Base-by-base conservation (phyloP, 2,113 vertebrate genomes). In the Dryoscopus gambensis region DNA sequence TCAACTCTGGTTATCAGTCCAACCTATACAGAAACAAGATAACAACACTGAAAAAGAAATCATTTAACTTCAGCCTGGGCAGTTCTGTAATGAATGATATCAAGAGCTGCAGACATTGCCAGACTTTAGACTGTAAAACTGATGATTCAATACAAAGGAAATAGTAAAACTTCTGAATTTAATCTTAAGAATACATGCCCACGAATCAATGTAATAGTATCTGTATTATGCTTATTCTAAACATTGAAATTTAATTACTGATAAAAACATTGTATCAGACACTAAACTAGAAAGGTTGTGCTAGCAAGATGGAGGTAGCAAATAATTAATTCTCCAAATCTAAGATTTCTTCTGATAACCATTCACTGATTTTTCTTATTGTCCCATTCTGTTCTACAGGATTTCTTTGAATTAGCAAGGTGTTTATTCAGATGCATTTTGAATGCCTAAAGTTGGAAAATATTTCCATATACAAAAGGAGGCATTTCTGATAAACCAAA, bases 11-110 rank as follows among this genome's bases (percentile, higher is more conserved):
- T 63, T 82, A 62, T 93, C 90, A 95, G 76, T 76, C 63, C 56
- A 86, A 67, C 88, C 64, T 88, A 46, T 94, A 91, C 24, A 91
- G 92, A 96, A 95, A 96, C 91, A 89, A 95, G 80, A 93, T 96
- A 95, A 95, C 69, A 87, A 84, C 31, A 2, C 67, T 90, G 90
- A 96, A 93, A 96, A 93, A 95, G 17, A 90, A 91, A 93, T 95
- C 22, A 92, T 96, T 96, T 97, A 89, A 91, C 89, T 97, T 94
- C 83, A 95, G 96, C 89, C 75, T 95, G 97, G 96, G 90, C 94
- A 97, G 90, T 95, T 91, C 92, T 89, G 73, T 93, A 87, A 89
- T 96, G 52, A 97, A 89, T 55, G 89, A 95, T 95, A 96, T 62
- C 90, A 96, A 93, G 83, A 94, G 65, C 35, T 76, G 65, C 85